Evolutionary conservation across 2,888 invertebrate genomes (phyloP), one percentile per base, ranked within the genome.

Genomic region (Tromatobia lineatoria): DNA sequence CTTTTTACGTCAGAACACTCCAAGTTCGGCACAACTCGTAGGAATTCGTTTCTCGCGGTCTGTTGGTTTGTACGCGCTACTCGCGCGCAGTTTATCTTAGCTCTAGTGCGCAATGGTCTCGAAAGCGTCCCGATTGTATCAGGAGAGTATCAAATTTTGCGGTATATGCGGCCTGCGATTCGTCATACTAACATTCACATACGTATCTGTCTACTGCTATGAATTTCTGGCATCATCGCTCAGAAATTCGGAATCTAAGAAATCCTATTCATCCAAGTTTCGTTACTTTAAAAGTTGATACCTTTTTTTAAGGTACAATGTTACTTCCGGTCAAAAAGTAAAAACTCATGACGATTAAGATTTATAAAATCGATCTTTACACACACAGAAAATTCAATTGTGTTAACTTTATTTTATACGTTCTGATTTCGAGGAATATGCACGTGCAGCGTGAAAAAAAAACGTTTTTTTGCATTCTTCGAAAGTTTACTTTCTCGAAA

Each of bases 41-140:
- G 29, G 59, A 45, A 59, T 73, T 61, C 45, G 61, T 74, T 74
- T 74, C 71, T 59, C 59, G 74, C 69, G 71, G 69, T 45, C 50
- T 38, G 52, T 34, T 71, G 64, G 42, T n/a, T 73, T 69, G 70
- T 87, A 87, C 88, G 89, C 89, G 88, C 87, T 87, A 86, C 88
- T 89, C 88, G 84, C 89, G 90, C 89, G 90, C 90, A 89, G 86
- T 88, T 86, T 87, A 88, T 87, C 86, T 83, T 86, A 84, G 80
- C 85, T 85, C 86, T 86, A 88, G 88, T 89, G 89, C 89, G 89
- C 89, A 89, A 88, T 88, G 89, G 89, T 88, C 88, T 85, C 89
- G 87, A 89, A 88, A 88, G 83, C 87, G 89, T 87, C 87, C 85
- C 85, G 76, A 45, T 75, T 59, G 69, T 71, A 86, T 75, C 80